phyloP scores from a whole-genome alignment of 30 jellyfish, hydroid and myxozoan species.

The Aurelia sp. region DNA sequence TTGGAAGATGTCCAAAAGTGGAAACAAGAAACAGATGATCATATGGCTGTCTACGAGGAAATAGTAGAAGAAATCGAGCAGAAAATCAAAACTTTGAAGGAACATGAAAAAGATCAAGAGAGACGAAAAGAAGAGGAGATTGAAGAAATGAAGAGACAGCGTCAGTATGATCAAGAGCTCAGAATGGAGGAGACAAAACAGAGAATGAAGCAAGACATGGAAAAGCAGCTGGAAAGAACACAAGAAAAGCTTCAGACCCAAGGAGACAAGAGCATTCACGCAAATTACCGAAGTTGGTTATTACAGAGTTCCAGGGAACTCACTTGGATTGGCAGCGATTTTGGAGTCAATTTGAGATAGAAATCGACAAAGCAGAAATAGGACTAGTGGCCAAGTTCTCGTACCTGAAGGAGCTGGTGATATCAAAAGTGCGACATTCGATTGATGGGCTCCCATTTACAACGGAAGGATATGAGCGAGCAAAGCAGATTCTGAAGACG shows the following conservation, averaged over 20 bases:
- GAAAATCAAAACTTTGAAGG: conserved; percentile 14
- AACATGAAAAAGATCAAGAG: conserved; percentile 13
- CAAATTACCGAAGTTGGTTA: conserved; percentile 13
- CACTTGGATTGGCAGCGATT: conserved; percentile 2
- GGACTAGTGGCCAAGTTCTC: conserved; percentile 25
- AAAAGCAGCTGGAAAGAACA: conserved; percentile 8
- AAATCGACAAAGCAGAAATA: conserved; percentile 14
- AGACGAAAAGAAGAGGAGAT: conserved; percentile 12
- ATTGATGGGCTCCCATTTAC: conserved; percentile 5
- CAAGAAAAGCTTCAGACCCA: conserved; percentile 8
- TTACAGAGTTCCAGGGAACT: conserved; percentile 19
- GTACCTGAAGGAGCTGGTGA: conserved; percentile 10
- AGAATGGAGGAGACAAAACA: conserved; percentile 15
- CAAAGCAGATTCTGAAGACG: conserved; percentile 8
- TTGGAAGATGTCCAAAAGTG: conserved; percentile 7
- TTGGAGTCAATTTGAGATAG: conserved; percentile 11
- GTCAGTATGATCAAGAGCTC: conserved; percentile 10
- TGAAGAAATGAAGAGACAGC: conserved; percentile 14
- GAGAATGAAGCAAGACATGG: conserved; percentile 14
- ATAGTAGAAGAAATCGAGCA: conserved; percentile 11
- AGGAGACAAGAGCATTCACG: conserved; percentile 5
- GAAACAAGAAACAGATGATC: conserved; percentile 24
- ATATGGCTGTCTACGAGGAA: neutral
- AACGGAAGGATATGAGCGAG: conserved; percentile 35
- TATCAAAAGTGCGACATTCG: conserved; percentile 1